Conservation (phyloP, 64 coral and sea anemone genomes). For the Anthopleura sola region DNA sequence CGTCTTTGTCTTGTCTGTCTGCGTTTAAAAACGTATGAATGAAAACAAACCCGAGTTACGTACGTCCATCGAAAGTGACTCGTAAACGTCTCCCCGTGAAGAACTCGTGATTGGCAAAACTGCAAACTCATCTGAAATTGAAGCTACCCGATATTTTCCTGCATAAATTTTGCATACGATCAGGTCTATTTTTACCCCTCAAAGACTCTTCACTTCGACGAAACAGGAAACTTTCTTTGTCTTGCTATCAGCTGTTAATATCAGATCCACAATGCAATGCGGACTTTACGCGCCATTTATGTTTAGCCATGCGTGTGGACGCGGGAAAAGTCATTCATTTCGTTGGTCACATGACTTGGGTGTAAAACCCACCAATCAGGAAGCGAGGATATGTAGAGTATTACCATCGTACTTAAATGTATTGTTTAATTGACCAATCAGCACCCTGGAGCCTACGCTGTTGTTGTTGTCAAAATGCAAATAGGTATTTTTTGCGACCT, state of each 20-base stretch:
- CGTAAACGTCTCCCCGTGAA: neutral
- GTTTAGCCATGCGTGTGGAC: slow-evolving; percentile 41
- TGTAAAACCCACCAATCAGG: slow-evolving; percentile 79
- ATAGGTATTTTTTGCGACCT: slow-evolving; percentile 93
- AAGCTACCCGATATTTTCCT: neutral
- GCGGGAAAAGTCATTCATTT: slow-evolving; percentile 94
- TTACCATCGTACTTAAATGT: slow-evolving; percentile 68
- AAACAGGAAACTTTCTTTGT: slow-evolving; percentile 10
- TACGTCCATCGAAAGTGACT: neutral
- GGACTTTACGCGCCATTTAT: slow-evolving; percentile 70
- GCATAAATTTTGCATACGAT: slow-evolving; percentile 10
- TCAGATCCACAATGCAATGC: slow-evolving; percentile 31
- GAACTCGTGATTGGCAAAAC: neutral
- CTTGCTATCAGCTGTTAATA: neutral
- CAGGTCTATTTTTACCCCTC: slow-evolving; percentile 4
- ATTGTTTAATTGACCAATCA: slow-evolving; percentile 87
- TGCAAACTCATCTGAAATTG: neutral
- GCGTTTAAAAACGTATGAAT: slow-evolving; percentile 5
- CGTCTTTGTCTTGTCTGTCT: neutral
- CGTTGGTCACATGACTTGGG: slow-evolving; percentile 52
- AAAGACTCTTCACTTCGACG: neutral
- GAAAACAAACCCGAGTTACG: neutral
- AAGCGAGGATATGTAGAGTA: slow-evolving; percentile 23
- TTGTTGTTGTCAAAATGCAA: slow-evolving; percentile 99
- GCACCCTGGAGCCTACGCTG: slow-evolving; percentile 31